A percentile compares a stretch with the other conserved stretches of the same genome.
Evolutionary conservation across 1,140 invertebrate species (phyloP).

Genomic region (Fopius arisanus): DNA sequence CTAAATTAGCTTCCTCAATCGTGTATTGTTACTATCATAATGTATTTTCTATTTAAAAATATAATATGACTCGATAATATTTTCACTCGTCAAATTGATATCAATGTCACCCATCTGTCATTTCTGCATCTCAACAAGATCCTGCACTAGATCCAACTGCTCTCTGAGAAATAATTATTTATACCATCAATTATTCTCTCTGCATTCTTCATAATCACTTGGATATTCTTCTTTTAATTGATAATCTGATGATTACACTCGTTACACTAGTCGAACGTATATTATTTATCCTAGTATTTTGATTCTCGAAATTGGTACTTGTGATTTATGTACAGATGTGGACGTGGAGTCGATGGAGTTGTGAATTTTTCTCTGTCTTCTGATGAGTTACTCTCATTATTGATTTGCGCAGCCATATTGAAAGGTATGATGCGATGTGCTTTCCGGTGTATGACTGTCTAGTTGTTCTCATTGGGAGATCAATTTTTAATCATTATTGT

Average conservation of each 20-base stretch:
- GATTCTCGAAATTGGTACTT: not conserved
- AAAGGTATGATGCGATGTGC: not conserved
- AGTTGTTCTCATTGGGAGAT: too few species aligned
- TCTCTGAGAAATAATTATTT: not conserved
- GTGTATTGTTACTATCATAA: not conserved
- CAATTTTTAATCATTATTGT: not conserved
- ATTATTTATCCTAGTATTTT: not conserved
- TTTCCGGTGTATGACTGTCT: not conserved
- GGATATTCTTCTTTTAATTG: too few species aligned
- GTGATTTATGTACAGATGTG: not conserved
- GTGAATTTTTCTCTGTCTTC: conserved; percentile 41
- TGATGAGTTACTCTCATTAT: conserved; percentile 32
- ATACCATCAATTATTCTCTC: not conserved
- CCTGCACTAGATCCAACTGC: not conserved
- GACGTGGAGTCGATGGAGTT: not conserved
- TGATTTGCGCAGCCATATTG: conserved; percentile 52
- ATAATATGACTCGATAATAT: not conserved
- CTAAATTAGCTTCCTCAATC: conserved; percentile 3
- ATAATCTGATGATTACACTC: too few species aligned
- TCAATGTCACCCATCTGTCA: not conserved
- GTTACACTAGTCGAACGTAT: not conserved
- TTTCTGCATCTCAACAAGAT: too few species aligned
- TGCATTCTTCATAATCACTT: not conserved
- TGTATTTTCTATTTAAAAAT: not conserved
- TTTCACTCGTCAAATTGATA: not conserved